Evolutionary conservation across 1,140 invertebrate species (phyloP), one percentile per base, ranked within the genome.

Genomic region (Melipona quadrifasciata): DNA sequence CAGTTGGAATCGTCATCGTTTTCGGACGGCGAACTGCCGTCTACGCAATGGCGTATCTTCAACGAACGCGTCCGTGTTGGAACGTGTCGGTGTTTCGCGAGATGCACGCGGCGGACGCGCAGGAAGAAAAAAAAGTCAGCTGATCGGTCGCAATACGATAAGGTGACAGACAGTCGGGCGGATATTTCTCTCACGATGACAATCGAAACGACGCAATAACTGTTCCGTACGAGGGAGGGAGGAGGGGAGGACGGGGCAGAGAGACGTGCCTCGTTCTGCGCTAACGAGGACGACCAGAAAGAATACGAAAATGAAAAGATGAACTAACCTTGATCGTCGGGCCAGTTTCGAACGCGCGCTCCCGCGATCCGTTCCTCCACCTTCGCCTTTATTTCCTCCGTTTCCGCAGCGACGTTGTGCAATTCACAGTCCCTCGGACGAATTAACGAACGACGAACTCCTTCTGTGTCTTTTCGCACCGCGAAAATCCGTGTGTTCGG

Each of bases 241-340:
- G 39, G 6, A 8, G 6, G 39, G 39, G 39, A 10, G 24, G 11
- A 19, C 14, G 17, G 21, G 27, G 14, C 27, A 21, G 31, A 39
- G 39, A 0, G 39, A 75, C 31, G 72, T 51, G 51, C 39, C 1
- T 70, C 5, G 74, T 47, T 31, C 39, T n/a, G 4, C 19, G 34
- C n/a, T 73, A 16, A 31, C 12, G 51, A 67, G 51, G 47, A 19
- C 77, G 19, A 47, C 24, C 57, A 80, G 47, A 51, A 53, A 67
- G 27, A 65, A 82, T 78, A 61, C 19, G 47, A 47, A 65, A 85
- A 82, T 1, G 51, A 34, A 71, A 64, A 47, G 27, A 57, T 65
- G 53, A 72, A 91, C 92, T 93, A 87, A 94, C 93, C 93, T 93
- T 91, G 90, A 87, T 90, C 89, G 90, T 86, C 89, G 93, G 90